phyloP scores from a whole-genome alignment of 2,888 invertebrate genomes.

The Antitype chi region DNA sequence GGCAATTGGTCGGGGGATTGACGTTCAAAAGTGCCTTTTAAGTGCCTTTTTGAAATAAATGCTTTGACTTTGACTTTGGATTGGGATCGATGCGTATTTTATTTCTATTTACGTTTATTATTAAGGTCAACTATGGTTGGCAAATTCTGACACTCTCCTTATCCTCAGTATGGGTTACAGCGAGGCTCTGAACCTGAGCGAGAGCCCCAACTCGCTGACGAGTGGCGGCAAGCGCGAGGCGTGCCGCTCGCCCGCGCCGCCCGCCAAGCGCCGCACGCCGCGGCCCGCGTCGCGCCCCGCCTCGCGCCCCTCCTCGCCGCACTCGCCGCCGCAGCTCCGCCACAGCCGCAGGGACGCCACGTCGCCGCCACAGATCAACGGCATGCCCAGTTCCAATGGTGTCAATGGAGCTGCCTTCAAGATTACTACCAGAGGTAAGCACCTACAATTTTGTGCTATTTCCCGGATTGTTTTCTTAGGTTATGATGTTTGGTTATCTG shows the following conservation, averaged over 20 bases:
- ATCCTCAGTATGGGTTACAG: constrained; percentile 81
- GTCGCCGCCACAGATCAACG: constrained; percentile 69
- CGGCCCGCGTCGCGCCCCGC: constrained; percentile 79
- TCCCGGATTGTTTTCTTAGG: too few relatives aligned
- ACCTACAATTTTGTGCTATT: too few relatives aligned
- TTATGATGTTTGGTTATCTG: too few relatives aligned
- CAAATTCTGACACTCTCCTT: constrained; percentile 56
- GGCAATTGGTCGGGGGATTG: not conserved
- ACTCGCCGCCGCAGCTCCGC: constrained; percentile 61
- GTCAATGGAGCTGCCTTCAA: constrained; percentile 94
- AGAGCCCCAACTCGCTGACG: constrained; percentile 88
- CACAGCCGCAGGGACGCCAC: constrained; percentile 62
- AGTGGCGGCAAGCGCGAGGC: constrained; percentile 86
- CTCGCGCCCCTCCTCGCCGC: constrained; percentile 79
- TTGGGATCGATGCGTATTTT: not conserved
- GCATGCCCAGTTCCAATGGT: constrained; percentile 71
- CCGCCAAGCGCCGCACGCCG: constrained; percentile 90
- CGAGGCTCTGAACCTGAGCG: constrained; percentile 96
- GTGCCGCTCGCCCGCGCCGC: constrained; percentile 91
- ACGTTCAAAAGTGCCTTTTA: too few relatives aligned
- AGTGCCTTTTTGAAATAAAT: too few relatives aligned
- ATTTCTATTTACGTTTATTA: not conserved
- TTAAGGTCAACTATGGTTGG: constrained; percentile 25
- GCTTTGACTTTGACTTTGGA: too few relatives aligned
- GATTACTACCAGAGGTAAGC: constrained; percentile 95